Conservation (phyloP, 1,140 invertebrate genomes). For the Hesperophylax magnus region DNA sequence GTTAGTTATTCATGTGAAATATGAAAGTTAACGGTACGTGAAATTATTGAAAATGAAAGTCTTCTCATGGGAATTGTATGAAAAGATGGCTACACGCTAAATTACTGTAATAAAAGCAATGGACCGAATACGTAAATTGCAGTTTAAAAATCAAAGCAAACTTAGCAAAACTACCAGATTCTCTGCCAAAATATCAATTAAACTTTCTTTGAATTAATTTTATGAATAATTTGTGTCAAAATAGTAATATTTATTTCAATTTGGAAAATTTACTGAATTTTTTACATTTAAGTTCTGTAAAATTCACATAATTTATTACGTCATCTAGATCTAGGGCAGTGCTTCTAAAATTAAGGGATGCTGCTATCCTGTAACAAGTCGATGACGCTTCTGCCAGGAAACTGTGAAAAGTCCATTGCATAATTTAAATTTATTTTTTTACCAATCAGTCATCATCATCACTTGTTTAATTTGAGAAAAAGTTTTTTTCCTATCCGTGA, state of each 20-base stretch:
- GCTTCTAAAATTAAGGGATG: too few species aligned
- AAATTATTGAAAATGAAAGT: constrained; percentile 6
- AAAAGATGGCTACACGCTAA: constrained; percentile 20
- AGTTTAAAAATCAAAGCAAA: constrained; percentile 50
- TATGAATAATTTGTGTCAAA: neutral
- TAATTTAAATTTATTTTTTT: too few species aligned
- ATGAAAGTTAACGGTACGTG: too few species aligned
- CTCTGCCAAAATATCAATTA: constrained; percentile 34
- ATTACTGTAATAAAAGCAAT: constrained; percentile 33
- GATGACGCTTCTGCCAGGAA: neutral
- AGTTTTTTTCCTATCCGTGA: too few species aligned
- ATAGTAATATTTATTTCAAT: neutral
- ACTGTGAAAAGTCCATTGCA: neutral
- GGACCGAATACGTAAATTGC: constrained; percentile 33
- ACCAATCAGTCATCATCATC: too few species aligned
- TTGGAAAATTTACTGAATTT: neutral
- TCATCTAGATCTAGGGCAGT: too few species aligned
- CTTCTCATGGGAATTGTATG: constrained; percentile 1
- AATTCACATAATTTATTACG: too few species aligned
- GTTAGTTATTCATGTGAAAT: too few species aligned
- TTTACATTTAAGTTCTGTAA: neutral
- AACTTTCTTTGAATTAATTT: constrained; percentile 2
- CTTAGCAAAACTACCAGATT: constrained; percentile 17
- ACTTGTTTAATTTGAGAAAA: too few species aligned
- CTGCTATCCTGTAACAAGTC: neutral